Base-by-base conservation (phyloP, 2,888 invertebrate genomes). In the Muschampia plurimacula region DNA sequence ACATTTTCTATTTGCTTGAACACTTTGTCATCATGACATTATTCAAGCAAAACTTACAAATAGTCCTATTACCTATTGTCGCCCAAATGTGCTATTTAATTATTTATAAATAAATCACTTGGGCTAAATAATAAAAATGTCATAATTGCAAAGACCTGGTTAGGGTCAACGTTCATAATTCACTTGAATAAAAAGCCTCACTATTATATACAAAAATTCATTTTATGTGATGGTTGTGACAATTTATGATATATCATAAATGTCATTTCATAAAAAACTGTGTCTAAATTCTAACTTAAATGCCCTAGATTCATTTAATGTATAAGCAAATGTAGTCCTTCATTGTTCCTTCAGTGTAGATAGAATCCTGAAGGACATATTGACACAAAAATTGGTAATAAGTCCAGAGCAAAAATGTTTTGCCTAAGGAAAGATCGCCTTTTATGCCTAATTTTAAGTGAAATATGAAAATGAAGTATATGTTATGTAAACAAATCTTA, bases 151-250 rank as follows among this genome's bases (percentile, higher is more conserved):
- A 67, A 63, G 62, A 67, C 63, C 32, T 67, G 62, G 41, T 71
- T 66, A 59, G n/a, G 39, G 49, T 62, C 62, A 72, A 67, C 10
- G 49, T 28, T 49, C 62, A 72, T 15, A 67, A 41, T 72, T 67
- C 66, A 66, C 41, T 28, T 55, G 57, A 72, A 67, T 67, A 74
- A 77, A 75, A 77, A 82, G 78, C 80, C 78, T 83, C 79, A 79
- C 79, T 81, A 78, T 77, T 84, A 84, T 85, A 81, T 86, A 88
- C 85, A 86, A 79, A 86, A 80, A 81, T 78, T 69, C 79, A 73
- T 75, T 74, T 74, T 68, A 69, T 67, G 72, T 67, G 60, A 76
- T 74, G 70, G 69, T 71, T 67, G 69, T 65, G 74, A 77, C 74
- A 73, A 74, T 70, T 74, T 76, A 65, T 75, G 64, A 69, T 67